Evolutionary conservation across 2,113 vertebrate species (phyloP), one percentile per base, ranked within the genome.

Genomic region (Marcusenius ussheri): DNA sequence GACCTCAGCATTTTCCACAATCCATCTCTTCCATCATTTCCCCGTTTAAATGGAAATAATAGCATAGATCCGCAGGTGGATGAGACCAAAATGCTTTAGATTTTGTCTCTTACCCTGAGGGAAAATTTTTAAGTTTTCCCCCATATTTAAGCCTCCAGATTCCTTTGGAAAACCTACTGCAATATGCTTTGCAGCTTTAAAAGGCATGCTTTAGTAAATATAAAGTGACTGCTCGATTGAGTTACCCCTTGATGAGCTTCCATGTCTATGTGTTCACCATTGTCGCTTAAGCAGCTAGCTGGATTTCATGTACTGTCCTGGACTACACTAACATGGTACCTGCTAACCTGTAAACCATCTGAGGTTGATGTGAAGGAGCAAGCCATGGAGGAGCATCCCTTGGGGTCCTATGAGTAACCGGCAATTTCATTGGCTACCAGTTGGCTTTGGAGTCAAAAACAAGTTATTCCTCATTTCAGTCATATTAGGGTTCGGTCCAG

Each of bases 261-360:
- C 62, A 70, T 70, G 62, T 70, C 62, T 31, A 31, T 31, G 9
- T 70, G n/a, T 31, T 70, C n/a, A 5, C 27, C 10, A 46, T 58
- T 39, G 31, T 92, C 27, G 3, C 42, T 91, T 51, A 17, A 7
- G 62, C 15, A 4, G 51, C 49, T 31, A 91, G 91, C 91, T 90
- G 77, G 91, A 89, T 92, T 92, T 90, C n/a, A 46, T 50, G 49
- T 87, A 51, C 50, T 1, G 87, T 31, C 88, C 89, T 83, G 13
- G 6, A n/a, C 31, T 56, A 35, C 58, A 27, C 47, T 87, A 45
- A 66, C 21, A 45, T 87, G 80, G 27, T n/a, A 49, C 47, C 90
- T 90, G 87, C 88, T 90, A 89, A 91, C 50, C 66, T 51, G 21
- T 50, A 21, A 45, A 27, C 27, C 77, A 10, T 27, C 42, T 45